Base-by-base conservation (phyloP, 2,888 invertebrate genomes). In the Alsophila aescularia region DNA sequence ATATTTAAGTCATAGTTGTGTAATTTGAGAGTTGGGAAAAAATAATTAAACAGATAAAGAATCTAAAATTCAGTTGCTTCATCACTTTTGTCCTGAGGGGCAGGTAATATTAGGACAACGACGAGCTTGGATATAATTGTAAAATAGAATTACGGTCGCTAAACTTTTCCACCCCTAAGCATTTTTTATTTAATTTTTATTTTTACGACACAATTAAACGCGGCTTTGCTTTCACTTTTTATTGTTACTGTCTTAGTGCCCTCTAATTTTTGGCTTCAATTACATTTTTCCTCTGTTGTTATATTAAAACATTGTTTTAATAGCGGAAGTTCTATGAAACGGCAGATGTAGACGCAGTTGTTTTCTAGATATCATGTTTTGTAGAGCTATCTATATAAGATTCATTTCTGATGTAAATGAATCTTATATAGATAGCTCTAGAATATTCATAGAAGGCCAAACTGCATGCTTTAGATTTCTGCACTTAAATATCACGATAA, bases 171-270 rank as follows among this genome's bases (percentile, higher is more conserved):
- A 81, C 88, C 90, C 90, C 80, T 72, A 71, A 83, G 82, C 79
- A 81, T 85, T 87, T 89, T 89, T 90, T 90, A 87, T 90, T 90
- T 90, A 87, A 89, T 90, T 90, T 89, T 90, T 89, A 89, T 87
- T 90, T 90, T 91, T 91, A 91, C 81, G 91, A 86, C 87, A 88
- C 85, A 82, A 87, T 90, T 88, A 90, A 87, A 89, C 88, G 84
- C 78, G 87, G 89, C 86, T 90, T 90, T 90, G 90, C 90, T 90
- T 90, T 90, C 84, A 83, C 79, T 86, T 90, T 90, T 90, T 90
- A 89, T 90, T 90, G 89, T 90, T 90, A 89, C 81, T 83, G 85
- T 85, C 88, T 80, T 87, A 85, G 85, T 87, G 82, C 86, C 88
- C 85, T 86, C 84, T 90, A 88, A 90, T 90, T 90, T 87, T 87